Conservation (phyloP, 2,888 invertebrate species). For the Acrocyrtus sp. region DNA sequence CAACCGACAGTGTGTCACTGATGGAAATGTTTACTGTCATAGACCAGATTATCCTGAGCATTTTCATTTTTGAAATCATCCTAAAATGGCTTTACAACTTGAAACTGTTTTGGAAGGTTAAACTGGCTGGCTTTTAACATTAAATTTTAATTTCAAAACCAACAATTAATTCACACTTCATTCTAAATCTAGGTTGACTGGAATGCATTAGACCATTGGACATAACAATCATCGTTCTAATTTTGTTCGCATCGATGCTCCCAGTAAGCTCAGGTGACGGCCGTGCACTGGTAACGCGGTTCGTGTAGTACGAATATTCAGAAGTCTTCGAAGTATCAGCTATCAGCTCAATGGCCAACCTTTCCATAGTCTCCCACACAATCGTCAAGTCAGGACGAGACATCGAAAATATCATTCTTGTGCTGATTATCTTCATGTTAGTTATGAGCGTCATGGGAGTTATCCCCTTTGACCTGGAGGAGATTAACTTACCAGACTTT, state of each 20-base stretch:
- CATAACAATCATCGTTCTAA: slow-evolving; percentile 62
- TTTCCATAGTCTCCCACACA: slow-evolving; percentile 62
- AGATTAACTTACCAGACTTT: slow-evolving; percentile 38
- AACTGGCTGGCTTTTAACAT: no score
- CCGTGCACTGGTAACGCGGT: slow-evolving; percentile 52
- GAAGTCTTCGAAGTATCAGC: slow-evolving; percentile 61
- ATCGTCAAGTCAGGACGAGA: slow-evolving; percentile 63
- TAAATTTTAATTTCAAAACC: not conserved
- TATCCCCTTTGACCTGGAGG: slow-evolving; percentile 54
- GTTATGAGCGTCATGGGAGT: slow-evolving; percentile 62
- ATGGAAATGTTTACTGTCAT: slow-evolving; percentile 57
- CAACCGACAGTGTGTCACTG: slow-evolving; percentile 29
- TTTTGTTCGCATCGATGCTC: slow-evolving; percentile 58
- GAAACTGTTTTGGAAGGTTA: slow-evolving; percentile 64
- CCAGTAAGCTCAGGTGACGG: slow-evolving; percentile 45
- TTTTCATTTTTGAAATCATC: slow-evolving; percentile 64
- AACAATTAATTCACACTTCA: not conserved
- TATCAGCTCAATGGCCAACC: slow-evolving; percentile 55
- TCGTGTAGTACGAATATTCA: slow-evolving; percentile 62
- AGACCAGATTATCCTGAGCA: slow-evolving; percentile 63
- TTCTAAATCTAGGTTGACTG: not conserved
- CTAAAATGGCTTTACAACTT: slow-evolving; percentile 65
- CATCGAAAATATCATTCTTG: slow-evolving; percentile 64
- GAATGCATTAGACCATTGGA: slow-evolving; percentile 66
- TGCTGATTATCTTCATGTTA: slow-evolving; percentile 63